A percentile compares a stretch with the other conserved stretches of the same genome.
Conservation (phyloP, 2,888 invertebrate genomes). For the Globia sparganii region DNA sequence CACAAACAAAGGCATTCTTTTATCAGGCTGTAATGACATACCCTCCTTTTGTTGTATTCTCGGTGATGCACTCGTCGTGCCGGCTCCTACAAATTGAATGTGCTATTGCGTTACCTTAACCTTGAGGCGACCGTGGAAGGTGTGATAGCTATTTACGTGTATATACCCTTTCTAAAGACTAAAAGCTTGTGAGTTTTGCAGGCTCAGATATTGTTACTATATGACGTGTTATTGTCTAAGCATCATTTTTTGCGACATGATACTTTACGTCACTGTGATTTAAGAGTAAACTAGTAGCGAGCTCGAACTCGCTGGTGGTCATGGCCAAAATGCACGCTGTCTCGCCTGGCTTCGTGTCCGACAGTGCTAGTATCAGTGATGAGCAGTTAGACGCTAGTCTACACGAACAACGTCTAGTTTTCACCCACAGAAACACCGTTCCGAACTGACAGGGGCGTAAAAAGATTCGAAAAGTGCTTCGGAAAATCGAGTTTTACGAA, state of each 20-base stretch:
- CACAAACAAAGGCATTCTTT: conserved; percentile 2
- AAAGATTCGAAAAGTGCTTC: too few species aligned
- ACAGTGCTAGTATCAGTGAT: too few species aligned
- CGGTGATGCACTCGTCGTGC: background rate
- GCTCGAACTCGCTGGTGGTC: too few species aligned
- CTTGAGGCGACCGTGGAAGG: background rate
- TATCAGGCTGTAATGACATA: background rate
- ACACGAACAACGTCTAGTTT: too few species aligned
- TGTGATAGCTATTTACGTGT: conserved; percentile 4
- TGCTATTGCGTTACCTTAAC: background rate
- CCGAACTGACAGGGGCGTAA: too few species aligned
- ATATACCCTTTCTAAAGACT: background rate
- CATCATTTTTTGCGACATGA: background rate
- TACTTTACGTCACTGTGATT: background rate
- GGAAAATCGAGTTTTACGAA: too few species aligned
- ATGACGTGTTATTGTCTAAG: conserved; percentile 10
- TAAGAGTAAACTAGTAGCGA: too few species aligned
- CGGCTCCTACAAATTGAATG: conserved; percentile 20
- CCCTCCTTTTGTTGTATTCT: conserved; percentile 6
- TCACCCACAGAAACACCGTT: too few species aligned
- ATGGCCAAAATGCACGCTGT: too few species aligned
- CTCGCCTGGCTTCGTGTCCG: too few species aligned
- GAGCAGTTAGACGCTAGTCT: too few species aligned
- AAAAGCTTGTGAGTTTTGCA: background rate
- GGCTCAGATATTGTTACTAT: background rate